Percentiles rank a stretch among this genome's conserved stretches.
Conservation (phyloP, 2,797 vertebrate species). For the Myotis pilosus region DNA sequence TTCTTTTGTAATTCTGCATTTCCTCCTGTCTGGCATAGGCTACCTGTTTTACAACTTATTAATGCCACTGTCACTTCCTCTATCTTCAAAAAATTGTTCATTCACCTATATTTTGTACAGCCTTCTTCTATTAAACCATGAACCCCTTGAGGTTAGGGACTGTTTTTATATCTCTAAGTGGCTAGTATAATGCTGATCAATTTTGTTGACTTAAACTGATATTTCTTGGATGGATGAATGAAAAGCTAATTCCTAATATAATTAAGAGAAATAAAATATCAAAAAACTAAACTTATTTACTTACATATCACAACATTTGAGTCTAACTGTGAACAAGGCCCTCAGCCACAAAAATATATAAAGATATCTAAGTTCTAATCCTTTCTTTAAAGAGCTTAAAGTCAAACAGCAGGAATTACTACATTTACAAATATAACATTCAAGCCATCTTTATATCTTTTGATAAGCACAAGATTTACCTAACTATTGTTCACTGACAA, state of each 20-base stretch:
- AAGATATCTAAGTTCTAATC: background rate
- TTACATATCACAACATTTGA: conserved; percentile 21
- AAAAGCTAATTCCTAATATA: conserved; percentile 11
- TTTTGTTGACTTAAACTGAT: background rate
- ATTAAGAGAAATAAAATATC: background rate
- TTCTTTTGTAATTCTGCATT: background rate
- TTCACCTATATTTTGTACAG: background rate
- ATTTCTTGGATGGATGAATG: conserved; percentile 6
- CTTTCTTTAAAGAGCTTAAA: conserved; percentile 16
- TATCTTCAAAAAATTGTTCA: background rate
- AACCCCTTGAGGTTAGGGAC: background rate
- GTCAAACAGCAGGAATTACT: background rate
- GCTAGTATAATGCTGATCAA: background rate
- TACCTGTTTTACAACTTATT: background rate
- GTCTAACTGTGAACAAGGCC: background rate
- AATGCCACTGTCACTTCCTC: background rate
- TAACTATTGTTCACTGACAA: background rate
- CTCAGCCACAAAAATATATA: background rate
- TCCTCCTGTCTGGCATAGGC: background rate
- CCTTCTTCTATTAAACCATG: background rate
- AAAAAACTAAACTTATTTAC: background rate
- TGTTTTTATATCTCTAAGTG: background rate
- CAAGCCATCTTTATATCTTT: background rate
- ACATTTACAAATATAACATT: conserved; percentile 31
- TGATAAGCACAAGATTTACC: background rate